Conservation (phyloP, 2,888 invertebrate genomes). For the Campoplex capitator region DNA sequence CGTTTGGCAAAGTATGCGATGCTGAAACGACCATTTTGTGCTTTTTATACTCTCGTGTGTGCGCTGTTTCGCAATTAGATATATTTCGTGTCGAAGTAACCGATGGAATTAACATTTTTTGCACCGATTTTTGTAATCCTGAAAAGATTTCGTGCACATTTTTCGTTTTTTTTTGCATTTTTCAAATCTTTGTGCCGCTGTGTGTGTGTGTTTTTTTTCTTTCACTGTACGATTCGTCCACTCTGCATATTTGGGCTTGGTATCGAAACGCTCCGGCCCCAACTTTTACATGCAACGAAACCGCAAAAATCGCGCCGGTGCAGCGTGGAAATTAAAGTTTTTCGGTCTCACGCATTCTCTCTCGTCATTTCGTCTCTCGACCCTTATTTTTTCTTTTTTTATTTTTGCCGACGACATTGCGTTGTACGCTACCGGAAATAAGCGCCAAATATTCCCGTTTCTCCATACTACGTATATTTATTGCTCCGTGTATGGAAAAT, state of each 20-base stretch:
- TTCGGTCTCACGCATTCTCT: constrained; percentile 36
- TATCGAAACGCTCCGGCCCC: background rate
- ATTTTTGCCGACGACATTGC: no score
- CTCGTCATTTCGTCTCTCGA: constrained; percentile 18
- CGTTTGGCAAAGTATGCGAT: no score
- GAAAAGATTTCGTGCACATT: background rate
- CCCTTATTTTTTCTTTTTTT: background rate
- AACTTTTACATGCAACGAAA: constrained; percentile 44
- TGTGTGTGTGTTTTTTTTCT: background rate
- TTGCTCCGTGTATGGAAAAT: no score
- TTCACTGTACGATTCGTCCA: background rate
- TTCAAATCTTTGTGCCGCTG: background rate
- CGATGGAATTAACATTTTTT: no score
- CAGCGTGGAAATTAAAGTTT: constrained; percentile 70
- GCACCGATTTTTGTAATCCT: background rate
- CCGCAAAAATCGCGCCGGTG: constrained; percentile 51
- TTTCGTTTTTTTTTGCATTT: background rate
- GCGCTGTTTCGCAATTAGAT: no score
- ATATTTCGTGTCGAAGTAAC: no score
- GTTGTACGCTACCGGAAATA: no score
- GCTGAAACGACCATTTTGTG: no score
- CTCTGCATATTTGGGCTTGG: constrained; percentile 22
- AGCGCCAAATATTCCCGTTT: no score
- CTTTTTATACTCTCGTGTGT: no score
- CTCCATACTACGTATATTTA: no score